Evolutionary conservation across 2,888 invertebrate genomes (phyloP).

Genomic region (Agrotis clavis): DNA sequence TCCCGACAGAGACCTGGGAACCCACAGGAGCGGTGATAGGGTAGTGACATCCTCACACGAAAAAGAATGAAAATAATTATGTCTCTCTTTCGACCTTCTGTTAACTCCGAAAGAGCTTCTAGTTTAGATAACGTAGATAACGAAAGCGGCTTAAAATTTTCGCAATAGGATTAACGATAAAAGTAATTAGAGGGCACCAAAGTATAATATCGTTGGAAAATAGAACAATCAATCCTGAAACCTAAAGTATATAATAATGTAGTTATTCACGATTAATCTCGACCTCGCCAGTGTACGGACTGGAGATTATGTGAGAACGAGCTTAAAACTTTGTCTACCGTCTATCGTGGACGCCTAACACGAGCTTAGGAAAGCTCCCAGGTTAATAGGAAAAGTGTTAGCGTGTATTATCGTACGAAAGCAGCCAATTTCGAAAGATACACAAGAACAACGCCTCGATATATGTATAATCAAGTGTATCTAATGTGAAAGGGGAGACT

Average conservation of each 20-base stretch:
- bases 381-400: constrained; percentile 62
- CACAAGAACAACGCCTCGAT: constrained; percentile 28
- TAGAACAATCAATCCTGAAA: constrained; percentile 30
- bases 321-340: constrained; percentile 64
- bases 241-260: constrained; percentile 20
- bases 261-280: constrained; percentile 49
- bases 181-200: constrained; percentile 24
- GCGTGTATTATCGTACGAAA: constrained; percentile 38
- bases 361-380: constrained; percentile 50
- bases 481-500: neutral
- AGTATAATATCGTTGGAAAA: constrained; percentile 21
- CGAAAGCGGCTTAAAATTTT: neutral
- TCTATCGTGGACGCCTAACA: constrained; percentile 55
- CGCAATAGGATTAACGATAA: constrained; percentile 6
- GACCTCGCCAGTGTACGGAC: constrained; percentile 44
- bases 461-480: neutral
- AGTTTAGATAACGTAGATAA: neutral
- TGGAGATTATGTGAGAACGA: constrained; percentile 62
- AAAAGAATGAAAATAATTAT: too few relatives aligned
- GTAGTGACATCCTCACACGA: too few relatives aligned
- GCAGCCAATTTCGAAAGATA: constrained; percentile 49
- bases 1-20: too few relatives aligned
- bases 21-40: too few relatives aligned
- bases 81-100: too few relatives aligned
- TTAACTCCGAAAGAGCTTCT: neutral